Conservation (phyloP, 2,797 vertebrate species). For the Lepidocolaptes lacrymiger region DNA sequence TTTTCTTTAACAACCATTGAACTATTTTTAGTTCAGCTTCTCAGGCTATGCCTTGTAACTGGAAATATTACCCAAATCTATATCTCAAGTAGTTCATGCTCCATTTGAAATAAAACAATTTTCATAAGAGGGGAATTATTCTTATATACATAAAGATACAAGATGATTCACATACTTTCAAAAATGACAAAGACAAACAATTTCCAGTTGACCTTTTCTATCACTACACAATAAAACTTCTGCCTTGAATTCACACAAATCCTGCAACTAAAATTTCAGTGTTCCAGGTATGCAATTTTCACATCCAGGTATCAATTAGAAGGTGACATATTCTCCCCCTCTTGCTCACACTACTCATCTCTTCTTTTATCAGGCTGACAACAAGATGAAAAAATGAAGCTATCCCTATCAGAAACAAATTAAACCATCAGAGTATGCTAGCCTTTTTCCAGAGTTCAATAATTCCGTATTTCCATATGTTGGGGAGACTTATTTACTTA, state of each 20-base stretch:
- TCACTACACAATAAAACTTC: neutral
- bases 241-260: neutral
- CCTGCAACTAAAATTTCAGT: neutral
- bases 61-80: neutral
- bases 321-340: neutral
- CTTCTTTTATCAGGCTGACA: neutral
- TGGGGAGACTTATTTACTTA: neutral
- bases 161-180: neutral
- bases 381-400: neutral
- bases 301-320: neutral
- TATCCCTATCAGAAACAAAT: neutral
- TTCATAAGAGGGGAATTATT: neutral
- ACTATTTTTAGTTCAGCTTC: constrained; percentile 49
- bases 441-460: neutral
- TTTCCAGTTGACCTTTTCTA: constrained; percentile 9
- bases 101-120: constrained; percentile 27
- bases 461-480: neutral
- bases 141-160: neutral
- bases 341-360: neutral
- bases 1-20: constrained; percentile 34
- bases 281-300: neutral
- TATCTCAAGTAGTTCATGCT: constrained; percentile 7
- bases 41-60: neutral
- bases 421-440: neutral
- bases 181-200: neutral